A percentile compares a stretch with the other conserved stretches of the same genome.
Evolutionary conservation across 2,797 vertebrate species (phyloP).

Genomic region (Sebastes trivittatus): DNA sequence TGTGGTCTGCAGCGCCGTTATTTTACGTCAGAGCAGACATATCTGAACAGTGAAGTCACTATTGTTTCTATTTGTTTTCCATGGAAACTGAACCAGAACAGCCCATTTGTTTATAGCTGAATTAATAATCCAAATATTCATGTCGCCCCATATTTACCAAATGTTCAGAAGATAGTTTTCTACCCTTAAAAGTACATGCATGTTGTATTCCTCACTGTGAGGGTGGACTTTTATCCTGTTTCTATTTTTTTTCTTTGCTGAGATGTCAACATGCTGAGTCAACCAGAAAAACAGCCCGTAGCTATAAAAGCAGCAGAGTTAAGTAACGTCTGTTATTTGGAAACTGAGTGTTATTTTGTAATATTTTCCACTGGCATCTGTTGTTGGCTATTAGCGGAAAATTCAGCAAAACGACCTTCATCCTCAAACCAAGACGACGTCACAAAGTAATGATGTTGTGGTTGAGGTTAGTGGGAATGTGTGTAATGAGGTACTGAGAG

Average conservation of each 20-base stretch:
- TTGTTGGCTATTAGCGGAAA: conserved; percentile 29
- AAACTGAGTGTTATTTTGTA: conserved; percentile 10
- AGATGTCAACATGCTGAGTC: background rate
- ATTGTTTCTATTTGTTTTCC: conserved; percentile 7
- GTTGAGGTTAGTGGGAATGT: conserved; percentile 15
- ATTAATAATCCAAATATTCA: background rate
- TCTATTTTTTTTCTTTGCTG: background rate
- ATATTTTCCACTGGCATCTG: conserved; percentile 53
- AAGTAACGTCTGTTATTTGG: conserved; percentile 10
- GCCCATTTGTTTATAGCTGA: background rate
- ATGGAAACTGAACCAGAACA: conserved; percentile 1
- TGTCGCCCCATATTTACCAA: no score
- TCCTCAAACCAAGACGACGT: conserved; percentile 39
- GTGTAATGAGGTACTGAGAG: conserved; percentile 45
- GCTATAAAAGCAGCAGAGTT: background rate
- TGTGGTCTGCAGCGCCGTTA: background rate
- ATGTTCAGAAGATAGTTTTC: background rate
- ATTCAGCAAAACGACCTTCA: conserved; percentile 18
- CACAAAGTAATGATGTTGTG: conserved; percentile 43
- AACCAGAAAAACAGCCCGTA: background rate
- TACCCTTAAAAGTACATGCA: no score
- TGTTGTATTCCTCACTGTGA: background rate
- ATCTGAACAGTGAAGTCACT: conserved; percentile 28
- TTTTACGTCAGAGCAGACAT: background rate
- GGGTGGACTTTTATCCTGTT: background rate